Evolutionary conservation across 2,113 vertebrate species (phyloP).

Genomic region (Mixornis gularis): DNA sequence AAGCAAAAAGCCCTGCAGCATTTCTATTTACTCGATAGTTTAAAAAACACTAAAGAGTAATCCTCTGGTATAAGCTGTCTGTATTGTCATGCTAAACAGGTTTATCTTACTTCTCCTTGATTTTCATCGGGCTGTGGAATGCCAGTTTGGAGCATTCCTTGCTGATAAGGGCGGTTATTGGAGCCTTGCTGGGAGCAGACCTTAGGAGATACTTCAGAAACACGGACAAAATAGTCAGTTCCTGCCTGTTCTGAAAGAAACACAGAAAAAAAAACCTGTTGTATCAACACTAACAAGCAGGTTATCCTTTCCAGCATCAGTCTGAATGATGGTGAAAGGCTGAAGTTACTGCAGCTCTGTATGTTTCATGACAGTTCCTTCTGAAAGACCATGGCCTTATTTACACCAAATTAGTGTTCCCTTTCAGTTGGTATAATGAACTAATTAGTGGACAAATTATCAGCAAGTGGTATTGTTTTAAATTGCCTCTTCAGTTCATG

Average conservation of each 20-base stretch:
- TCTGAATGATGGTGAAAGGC: neutral
- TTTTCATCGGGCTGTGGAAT: neutral
- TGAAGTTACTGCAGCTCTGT: neutral
- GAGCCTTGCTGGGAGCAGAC: neutral
- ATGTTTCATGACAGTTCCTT: neutral
- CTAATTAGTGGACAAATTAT: neutral
- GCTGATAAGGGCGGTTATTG: neutral
- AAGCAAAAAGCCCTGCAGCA: slow-evolving; percentile 38
- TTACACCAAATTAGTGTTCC: neutral
- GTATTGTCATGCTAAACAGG: neutral
- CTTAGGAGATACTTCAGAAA: neutral
- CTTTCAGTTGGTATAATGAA: neutral
- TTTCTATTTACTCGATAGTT: slow-evolving; percentile 62
- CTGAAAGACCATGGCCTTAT: neutral
- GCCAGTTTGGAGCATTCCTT: neutral
- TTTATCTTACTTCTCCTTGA: neutral
- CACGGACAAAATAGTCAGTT: neutral
- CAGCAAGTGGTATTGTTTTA: neutral
- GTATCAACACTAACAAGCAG: neutral
- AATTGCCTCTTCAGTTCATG: neutral
- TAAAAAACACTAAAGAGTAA: slow-evolving; percentile 58
- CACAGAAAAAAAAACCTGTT: neutral
- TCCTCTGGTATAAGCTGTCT: slow-evolving; percentile 17
- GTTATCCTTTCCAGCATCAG: neutral
- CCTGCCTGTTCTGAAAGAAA: neutral